A percentile compares a stretch with the other conserved stretches of the same genome.
phyloP scores from a whole-genome alignment of 2,797 vertebrate species.

The Pipistrellus pygmaeus region DNA sequence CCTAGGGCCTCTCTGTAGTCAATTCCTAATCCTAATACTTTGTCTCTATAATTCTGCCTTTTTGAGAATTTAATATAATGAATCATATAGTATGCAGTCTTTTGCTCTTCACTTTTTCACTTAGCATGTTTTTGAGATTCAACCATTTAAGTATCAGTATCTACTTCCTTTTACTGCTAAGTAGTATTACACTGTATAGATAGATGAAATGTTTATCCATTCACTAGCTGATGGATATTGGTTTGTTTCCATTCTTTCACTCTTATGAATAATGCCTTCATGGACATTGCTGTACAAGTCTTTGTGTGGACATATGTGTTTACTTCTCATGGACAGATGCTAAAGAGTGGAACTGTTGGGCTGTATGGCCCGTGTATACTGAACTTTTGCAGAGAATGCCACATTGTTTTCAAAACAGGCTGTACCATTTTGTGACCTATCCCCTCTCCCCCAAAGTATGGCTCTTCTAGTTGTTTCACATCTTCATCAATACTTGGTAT shows the following conservation, averaged over 20 bases:
- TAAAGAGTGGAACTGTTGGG: not conserved
- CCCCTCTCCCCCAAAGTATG: not conserved
- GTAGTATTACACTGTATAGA: not conserved
- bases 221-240: not conserved
- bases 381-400: conserved; percentile 41
- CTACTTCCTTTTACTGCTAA: not conserved
- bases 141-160: not conserved
- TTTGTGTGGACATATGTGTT: conserved; percentile 19
- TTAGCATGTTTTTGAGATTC: conserved; percentile 28
- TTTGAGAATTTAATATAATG: conserved; percentile 25
- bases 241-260: not conserved
- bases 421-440: not conserved
- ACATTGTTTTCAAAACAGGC: not conserved
- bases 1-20: not conserved
- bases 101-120: conserved; percentile 25
- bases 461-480: not conserved
- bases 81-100: not conserved
- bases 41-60: conserved; percentile 35
- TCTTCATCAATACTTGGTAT: not conserved
- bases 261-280: not conserved
- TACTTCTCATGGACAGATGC: not conserved
- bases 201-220: conserved; percentile 12
- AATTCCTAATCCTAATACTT: not conserved
- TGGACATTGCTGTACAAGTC: not conserved
- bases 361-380: not conserved